Conservation (phyloP, 1,140 invertebrate genomes). For the Drosophila sp. region DNA sequence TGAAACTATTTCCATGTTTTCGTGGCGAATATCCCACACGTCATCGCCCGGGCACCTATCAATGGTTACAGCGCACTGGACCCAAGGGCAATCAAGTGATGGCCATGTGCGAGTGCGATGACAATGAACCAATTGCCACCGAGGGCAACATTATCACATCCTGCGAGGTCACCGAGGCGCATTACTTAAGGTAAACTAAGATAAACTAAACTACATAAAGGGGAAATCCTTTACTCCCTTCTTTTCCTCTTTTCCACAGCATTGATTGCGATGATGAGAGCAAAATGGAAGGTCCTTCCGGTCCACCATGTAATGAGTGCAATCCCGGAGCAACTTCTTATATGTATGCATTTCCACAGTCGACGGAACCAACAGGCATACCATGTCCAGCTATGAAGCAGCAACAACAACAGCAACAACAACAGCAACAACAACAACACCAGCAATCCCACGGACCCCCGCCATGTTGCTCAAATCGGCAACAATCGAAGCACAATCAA, state of each 20-base stretch:
- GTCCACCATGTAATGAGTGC: neutral
- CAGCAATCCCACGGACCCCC: neutral
- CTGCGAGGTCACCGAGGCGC: slow-evolving; percentile 56
- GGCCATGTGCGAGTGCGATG: slow-evolving; percentile 26
- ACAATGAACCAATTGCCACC: neutral
- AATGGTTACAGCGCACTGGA: slow-evolving; percentile 29
- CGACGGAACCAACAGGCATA: neutral
- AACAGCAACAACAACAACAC: neutral
- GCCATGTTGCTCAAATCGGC: neutral
- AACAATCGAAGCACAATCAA: neutral
- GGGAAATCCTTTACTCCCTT: no score
- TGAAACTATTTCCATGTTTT: slow-evolving; percentile 40
- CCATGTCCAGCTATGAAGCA: neutral
- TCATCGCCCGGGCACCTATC: slow-evolving; percentile 6
- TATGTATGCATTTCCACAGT: neutral
- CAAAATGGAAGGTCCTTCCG: neutral
- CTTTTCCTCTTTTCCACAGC: neutral
- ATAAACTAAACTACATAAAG: no score
- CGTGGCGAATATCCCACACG: slow-evolving; percentile 42
- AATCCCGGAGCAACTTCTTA: neutral
- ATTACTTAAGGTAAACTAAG: slow-evolving; percentile 41
- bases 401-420: neutral
- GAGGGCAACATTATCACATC: slow-evolving; percentile 32
- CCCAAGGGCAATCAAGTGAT: slow-evolving; percentile 16
- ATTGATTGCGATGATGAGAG: slow-evolving; percentile 16